A percentile compares a stretch with the other conserved stretches of the same genome.
phyloP scores from a whole-genome alignment of 1,140 invertebrate species.

The Cryptotermes secundus region DNA sequence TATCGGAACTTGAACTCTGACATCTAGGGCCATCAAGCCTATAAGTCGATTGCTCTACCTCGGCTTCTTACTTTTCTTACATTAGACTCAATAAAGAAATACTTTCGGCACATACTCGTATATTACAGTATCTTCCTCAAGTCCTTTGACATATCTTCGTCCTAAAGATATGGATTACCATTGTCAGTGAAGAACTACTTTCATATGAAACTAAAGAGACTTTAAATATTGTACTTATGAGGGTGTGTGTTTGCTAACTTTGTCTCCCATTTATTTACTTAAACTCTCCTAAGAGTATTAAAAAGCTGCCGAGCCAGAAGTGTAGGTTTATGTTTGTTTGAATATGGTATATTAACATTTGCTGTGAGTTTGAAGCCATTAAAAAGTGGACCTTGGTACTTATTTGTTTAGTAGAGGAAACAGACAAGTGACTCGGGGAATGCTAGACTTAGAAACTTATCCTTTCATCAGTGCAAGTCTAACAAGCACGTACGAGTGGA shows the following conservation, averaged over 20 bases:
- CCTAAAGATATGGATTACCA: not conserved
- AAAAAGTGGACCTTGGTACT: not conserved
- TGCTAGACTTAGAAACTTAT: not conserved
- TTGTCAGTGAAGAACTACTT: not conserved
- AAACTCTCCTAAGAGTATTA: not conserved
- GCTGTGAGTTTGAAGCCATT: not conserved
- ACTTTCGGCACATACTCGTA: no score
- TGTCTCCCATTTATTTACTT: not conserved
- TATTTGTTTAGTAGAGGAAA: not conserved
- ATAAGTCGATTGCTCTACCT: no score
- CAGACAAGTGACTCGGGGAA: not conserved
- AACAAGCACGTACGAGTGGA: not conserved
- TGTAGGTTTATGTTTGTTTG: not conserved
- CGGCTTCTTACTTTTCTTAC: not conserved
- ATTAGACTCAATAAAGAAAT: not conserved
- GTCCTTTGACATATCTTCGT: not conserved
- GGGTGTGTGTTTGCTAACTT: not conserved
- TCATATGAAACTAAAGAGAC: not conserved
- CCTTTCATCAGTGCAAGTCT: not conserved
- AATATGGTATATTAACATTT: not conserved
- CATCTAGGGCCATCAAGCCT: no score
- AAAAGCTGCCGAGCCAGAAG: slow-evolving; percentile 11
- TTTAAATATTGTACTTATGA: not conserved
- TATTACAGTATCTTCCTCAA: not conserved
- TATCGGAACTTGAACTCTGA: no score